These are phyloP conservation scores for Actinostola sp. DNA, from an alignment of 92 coral and sea anemone species.

Conservation along the genomic window DNA sequence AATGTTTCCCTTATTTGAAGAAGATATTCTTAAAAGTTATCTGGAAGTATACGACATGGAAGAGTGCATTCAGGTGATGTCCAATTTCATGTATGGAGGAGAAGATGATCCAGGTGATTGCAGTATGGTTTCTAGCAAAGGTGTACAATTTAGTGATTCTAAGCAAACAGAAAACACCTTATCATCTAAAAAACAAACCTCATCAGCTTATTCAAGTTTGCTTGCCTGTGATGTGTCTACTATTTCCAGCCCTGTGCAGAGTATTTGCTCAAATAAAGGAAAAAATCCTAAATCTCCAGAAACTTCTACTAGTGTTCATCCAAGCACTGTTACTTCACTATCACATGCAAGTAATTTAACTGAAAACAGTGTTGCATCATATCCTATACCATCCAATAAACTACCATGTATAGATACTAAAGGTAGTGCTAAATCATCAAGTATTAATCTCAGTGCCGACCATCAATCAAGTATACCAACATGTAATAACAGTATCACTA, in stretches of 20 bases:
- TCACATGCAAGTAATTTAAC: too few species aligned
- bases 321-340: not conserved
- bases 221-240: too few species aligned
- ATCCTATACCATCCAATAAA: too few species aligned
- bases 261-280: constrained; percentile 3
- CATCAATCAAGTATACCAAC: too few species aligned
- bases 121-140: not conserved
- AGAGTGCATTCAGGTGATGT: constrained; percentile 35
- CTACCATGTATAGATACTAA: too few species aligned
- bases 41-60: constrained; percentile 34
- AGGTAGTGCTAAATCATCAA: too few species aligned
- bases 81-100: constrained; percentile 33
- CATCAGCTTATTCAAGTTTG: too few species aligned
- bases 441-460: too few species aligned
- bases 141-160: not conserved
- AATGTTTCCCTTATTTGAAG: constrained; percentile 52
- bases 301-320: not conserved
- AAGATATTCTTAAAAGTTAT: constrained; percentile 22
- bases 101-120: constrained; percentile 16
- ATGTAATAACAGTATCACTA: too few species aligned
- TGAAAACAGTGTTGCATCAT: too few species aligned
- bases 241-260: not conserved
- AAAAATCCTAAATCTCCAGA: not conserved
- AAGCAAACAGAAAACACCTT: not conserved
- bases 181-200: too few species aligned